A percentile compares a stretch with the other conserved stretches of the same genome.
Evolutionary conservation across 2,888 invertebrate species (phyloP).

Genomic region (Pycnomerus fuliginosus): DNA sequence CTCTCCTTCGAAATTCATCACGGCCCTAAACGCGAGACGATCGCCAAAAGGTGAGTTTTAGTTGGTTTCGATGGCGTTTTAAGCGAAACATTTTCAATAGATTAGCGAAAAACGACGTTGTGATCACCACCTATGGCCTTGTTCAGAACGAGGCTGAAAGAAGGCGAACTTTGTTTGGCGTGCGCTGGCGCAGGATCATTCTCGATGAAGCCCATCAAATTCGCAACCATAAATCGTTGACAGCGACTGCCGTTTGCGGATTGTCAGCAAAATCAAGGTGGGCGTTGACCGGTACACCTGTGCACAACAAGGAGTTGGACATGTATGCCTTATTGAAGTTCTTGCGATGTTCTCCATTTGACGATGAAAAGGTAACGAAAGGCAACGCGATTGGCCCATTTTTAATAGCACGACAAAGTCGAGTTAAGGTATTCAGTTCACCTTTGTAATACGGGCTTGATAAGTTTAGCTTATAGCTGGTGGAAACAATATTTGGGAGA

Average conservation of each 20-base stretch:
- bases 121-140: constrained; percentile 87
- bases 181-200: constrained; percentile 84
- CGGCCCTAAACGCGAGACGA: constrained; percentile 71
- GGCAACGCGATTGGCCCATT: no score
- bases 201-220: constrained; percentile 94
- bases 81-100: not conserved
- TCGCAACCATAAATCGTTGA: constrained; percentile 80
- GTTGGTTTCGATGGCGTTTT: not conserved
- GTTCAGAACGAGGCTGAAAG: constrained; percentile 62
- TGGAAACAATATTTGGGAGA: no score
- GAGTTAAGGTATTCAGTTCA: no score
- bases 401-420: no score
- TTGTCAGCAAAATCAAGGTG: constrained; percentile 68
- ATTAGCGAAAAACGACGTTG: constrained; percentile 74
- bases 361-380: constrained; percentile 65
- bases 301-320: constrained; percentile 90
- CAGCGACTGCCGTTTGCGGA: constrained; percentile 69
- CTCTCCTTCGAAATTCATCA: constrained; percentile 75
- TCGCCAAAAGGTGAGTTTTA: constrained; percentile 51
- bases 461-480: no score
- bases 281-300: constrained; percentile 92
- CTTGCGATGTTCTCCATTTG: constrained; percentile 82
- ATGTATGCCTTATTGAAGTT: constrained; percentile 80
- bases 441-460: no score
- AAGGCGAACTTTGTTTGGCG: constrained; percentile 62